These are phyloP conservation scores for Sebastes steindachneri DNA, from an alignment of 2,797 vertebrate genomes.

Conservation along the genomic window DNA sequence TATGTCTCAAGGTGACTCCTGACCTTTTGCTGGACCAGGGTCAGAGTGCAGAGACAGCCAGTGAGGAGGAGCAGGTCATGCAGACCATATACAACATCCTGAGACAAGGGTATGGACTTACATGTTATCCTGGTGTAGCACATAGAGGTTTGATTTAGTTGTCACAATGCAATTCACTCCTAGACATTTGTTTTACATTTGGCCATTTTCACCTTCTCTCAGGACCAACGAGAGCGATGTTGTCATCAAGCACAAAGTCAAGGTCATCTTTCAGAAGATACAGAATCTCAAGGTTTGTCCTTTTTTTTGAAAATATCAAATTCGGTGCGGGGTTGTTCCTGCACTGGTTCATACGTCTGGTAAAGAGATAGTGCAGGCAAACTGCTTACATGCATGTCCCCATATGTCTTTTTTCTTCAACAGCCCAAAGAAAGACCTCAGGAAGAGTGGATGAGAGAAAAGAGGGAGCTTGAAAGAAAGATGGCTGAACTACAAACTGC, in stretches of 20 bases:
- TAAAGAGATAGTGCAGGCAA: neutral
- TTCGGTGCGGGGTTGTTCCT: neutral
- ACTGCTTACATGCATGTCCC: neutral
- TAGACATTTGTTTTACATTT: neutral
- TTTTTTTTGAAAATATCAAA: neutral
- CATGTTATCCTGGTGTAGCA: neutral
- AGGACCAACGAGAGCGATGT: constrained; percentile 88
- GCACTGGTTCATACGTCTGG: neutral
- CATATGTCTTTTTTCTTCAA: constrained; percentile 2
- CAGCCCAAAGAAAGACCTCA: constrained; percentile 62
- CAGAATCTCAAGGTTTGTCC: constrained; percentile 85
- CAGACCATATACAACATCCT: constrained; percentile 88
- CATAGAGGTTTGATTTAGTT: neutral
- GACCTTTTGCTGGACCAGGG: constrained; percentile 94
- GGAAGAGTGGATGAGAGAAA: constrained; percentile 77
- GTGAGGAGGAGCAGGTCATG: constrained; percentile 85
- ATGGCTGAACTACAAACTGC: constrained; percentile 84
- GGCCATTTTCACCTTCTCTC: neutral
- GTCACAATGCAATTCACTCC: neutral
- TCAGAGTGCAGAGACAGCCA: constrained; percentile 83
- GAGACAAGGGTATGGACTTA: constrained; percentile 87
- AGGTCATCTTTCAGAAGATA: constrained; percentile 86
- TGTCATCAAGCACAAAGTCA: constrained; percentile 84
- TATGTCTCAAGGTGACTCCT: constrained; percentile 90
- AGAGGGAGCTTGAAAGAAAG: constrained; percentile 79